Percentiles rank a stretch among this genome's conserved stretches.
Evolutionary conservation across 2,113 vertebrate species (phyloP).

Genomic region (Marmota monax): DNA sequence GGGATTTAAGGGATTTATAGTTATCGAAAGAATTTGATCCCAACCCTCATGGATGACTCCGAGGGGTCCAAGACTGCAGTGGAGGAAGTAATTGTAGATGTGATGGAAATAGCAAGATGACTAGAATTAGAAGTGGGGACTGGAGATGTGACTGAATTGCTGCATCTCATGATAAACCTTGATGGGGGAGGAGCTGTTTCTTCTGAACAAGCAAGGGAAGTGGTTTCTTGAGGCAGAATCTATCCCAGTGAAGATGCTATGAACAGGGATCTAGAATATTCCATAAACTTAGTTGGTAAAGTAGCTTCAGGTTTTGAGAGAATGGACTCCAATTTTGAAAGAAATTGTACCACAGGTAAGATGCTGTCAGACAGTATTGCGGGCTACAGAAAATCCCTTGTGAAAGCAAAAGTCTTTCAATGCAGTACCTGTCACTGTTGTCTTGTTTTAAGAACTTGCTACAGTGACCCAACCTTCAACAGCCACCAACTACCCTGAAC

Average conservation of each 20-base stretch:
- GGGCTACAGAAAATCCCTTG: background rate
- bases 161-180: background rate
- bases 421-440: accelerated
- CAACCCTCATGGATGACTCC: background rate
- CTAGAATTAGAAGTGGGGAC: background rate
- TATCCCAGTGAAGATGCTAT: background rate
- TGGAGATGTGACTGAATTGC: background rate
- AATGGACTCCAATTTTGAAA: background rate
- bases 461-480: too few relatives aligned
- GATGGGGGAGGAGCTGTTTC: background rate
- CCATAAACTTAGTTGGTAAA: background rate
- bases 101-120: too few relatives aligned
- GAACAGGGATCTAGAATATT: background rate
- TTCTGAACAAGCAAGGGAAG: background rate
- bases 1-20: background rate
- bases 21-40: background rate
- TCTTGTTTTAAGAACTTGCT: background rate
- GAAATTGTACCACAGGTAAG: background rate
- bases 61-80: background rate
- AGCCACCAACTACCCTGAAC: too few relatives aligned
- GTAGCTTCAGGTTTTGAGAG: background rate
- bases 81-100: background rate
- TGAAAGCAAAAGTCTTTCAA: background rate
- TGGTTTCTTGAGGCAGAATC: background rate
- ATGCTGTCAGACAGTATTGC: background rate